Conservation (phyloP, 2,113 vertebrate genomes). For the Seriola quinqueradiata region DNA sequence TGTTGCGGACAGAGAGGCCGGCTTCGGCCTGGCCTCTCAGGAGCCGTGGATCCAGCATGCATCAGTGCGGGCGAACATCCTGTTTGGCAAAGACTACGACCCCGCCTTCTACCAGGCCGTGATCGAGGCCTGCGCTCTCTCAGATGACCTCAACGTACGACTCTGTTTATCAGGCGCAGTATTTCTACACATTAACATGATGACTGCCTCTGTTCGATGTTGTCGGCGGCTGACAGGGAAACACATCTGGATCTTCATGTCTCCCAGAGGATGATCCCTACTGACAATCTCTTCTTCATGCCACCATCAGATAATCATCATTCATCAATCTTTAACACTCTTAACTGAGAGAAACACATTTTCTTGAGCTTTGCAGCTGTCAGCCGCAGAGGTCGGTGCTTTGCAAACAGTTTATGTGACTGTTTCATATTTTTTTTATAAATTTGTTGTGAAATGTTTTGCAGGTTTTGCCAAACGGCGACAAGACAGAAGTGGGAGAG, state of each 20-base stretch:
- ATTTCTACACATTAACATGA: no score
- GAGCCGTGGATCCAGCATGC: constrained; percentile 98
- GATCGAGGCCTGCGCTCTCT: constrained; percentile 93
- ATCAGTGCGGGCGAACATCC: constrained; percentile 94
- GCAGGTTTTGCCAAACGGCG: constrained; percentile 93
- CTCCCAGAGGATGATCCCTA: no score
- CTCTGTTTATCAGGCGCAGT: no score
- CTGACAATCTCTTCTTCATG: no score
- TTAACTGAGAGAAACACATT: no score
- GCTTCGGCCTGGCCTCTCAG: constrained; percentile 92
- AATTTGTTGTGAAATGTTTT: background rate
- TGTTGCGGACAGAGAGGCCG: constrained; percentile 86
- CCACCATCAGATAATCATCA: no score
- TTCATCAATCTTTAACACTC: no score
- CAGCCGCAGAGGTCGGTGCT: no score
- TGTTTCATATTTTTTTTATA: background rate
- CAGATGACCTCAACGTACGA: constrained; percentile 91
- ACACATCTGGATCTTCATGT: no score
- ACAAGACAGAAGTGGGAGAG: constrained; percentile 96
- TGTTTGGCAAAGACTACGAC: constrained; percentile 92
- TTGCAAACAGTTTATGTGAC: background rate
- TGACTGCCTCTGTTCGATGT: no score
- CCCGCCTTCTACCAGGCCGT: constrained; percentile 89
- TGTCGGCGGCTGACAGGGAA: no score
- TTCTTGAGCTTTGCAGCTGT: no score